Base-by-base conservation (phyloP, 2,888 invertebrate species). In the Eudemis profundana region DNA sequence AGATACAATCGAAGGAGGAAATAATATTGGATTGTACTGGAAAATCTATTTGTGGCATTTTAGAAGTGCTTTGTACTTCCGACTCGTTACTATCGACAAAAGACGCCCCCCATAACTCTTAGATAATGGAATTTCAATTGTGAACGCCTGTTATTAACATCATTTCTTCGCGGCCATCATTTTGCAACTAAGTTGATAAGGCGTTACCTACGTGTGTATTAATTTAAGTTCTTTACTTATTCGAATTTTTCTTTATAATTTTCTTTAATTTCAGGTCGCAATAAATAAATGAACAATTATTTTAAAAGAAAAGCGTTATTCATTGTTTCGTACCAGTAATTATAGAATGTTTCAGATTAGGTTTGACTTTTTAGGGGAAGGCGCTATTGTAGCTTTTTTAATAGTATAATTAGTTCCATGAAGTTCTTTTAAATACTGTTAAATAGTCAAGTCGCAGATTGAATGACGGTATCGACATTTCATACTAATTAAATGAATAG, bases 1-100 rank as follows among this genome's bases (percentile, higher is more conserved):
- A 84, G 78, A 84, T 78, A 80, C 81, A 80, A 83, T 81, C 77
- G 73, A 70, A 76, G 70, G 69, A 75, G 70, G 79, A 82, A 82
- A 79, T 79, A 77, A 74, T 74, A 71, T 71, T 68, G 70, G 65
- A 74, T 67, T 64, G 38, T 60, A 60, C 51, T 65, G 50, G 60
- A 60, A 60, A 65, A 51, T 65, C 61, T 64, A 66, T 69, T 67
- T 67, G 62, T 56, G 66, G 61, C 56, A 19, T 51, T 65, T 60
- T 53, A 51, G 59, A 59, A 42, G 64, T 40, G 54, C 50, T 64
- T 64, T 64, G 64, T 64, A 14, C 36, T 21, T 64, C 19, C 46
- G 46, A 47, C 21, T 53, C 19, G 19, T 29, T 46, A 46, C 27
- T 53, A 21, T 53, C 21, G 14, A 38, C 46, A 53, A 29, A 17